Percentiles rank a stretch among this genome's conserved stretches.
These are phyloP conservation scores for Stomatorhinus walkeri DNA, from an alignment of 2,797 vertebrate genomes.

Conservation along the genomic window DNA sequence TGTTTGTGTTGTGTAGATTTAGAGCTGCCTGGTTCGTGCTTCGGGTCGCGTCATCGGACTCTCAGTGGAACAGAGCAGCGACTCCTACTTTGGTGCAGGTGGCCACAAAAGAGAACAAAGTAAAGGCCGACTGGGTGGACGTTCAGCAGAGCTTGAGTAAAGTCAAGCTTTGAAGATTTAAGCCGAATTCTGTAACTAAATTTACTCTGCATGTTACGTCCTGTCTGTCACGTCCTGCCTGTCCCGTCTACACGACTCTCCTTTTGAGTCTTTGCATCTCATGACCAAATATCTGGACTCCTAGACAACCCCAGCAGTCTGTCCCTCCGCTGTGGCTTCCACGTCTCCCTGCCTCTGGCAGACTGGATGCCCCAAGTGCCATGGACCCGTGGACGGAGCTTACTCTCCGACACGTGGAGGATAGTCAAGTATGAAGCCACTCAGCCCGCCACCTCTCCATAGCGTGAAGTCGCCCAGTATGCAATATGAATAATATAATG, in stretches of 20 bases:
- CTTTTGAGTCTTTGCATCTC: background rate
- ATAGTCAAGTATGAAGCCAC: background rate
- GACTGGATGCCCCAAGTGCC: background rate
- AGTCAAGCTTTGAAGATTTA: background rate
- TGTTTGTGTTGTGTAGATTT: background rate
- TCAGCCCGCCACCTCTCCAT: background rate
- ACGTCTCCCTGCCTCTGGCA: background rate
- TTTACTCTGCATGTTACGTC: background rate
- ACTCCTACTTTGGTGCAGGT: background rate
- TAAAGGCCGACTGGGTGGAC: background rate
- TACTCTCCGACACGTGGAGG: background rate
- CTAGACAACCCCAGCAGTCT: background rate
- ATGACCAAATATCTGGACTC: background rate
- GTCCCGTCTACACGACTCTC: background rate
- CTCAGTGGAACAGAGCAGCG: background rate
- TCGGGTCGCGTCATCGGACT: background rate
- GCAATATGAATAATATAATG: background rate
- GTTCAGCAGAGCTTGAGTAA: background rate
- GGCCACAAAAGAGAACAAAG: background rate
- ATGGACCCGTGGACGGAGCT: background rate
- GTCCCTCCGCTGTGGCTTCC: background rate
- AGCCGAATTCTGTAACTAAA: background rate
- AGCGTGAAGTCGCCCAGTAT: background rate
- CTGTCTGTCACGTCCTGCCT: background rate
- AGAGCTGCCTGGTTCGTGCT: background rate